Conservation (phyloP, 2,888 invertebrate genomes). For the Leptodirus hochenwartii region DNA sequence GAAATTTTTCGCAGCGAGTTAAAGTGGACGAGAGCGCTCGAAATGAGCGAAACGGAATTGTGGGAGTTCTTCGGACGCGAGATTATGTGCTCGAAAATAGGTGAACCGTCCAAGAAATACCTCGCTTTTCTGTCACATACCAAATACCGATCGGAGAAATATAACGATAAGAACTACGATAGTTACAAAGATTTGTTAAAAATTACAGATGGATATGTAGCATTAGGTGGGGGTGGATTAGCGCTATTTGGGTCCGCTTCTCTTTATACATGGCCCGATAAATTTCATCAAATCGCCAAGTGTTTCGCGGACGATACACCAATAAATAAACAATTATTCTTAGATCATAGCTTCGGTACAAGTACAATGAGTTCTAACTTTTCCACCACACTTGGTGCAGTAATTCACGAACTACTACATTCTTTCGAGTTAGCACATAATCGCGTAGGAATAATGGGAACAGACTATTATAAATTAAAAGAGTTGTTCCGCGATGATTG, state of each 20-base stretch:
- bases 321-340: constrained; percentile 52
- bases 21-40: constrained; percentile 47
- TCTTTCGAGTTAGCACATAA: constrained; percentile 89
- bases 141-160: constrained; percentile 43
- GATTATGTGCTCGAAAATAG: constrained; percentile 50
- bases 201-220: constrained; percentile 66
- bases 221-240: constrained; percentile 79
- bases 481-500: constrained; percentile 41
- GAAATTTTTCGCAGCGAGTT: constrained; percentile 55
- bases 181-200: constrained; percentile 45
- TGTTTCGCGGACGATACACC: constrained; percentile 38
- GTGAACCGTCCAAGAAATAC: constrained; percentile 58
- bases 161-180: constrained; percentile 19
- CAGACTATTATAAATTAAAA: constrained; percentile 71
- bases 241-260: constrained; percentile 83
- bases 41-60: constrained; percentile 57
- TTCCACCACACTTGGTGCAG: constrained; percentile 78
- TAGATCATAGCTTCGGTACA: constrained; percentile 71
- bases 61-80: constrained; percentile 79
- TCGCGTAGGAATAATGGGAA: constrained; percentile 80
- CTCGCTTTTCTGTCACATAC: constrained; percentile 81
- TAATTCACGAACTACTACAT: constrained; percentile 86
- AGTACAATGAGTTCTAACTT: constrained; percentile 75
- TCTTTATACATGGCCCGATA: constrained; percentile 76
- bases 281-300: constrained; percentile 43